These are phyloP conservation scores for Nycteola revayana DNA, from an alignment of 2,888 invertebrate species.

Conservation along the genomic window DNA sequence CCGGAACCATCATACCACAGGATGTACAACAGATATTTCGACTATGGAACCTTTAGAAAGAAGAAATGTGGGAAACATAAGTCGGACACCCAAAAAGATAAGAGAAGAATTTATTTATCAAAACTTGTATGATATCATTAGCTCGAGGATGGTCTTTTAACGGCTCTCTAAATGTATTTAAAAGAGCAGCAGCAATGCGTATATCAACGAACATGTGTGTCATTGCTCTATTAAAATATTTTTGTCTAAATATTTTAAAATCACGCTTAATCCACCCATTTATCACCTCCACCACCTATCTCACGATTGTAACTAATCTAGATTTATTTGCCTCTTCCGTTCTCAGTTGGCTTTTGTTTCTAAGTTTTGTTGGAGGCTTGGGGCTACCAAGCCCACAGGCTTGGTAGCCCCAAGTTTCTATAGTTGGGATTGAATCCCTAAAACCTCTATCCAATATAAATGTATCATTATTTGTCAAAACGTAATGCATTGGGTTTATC, in stretches of 20 bases:
- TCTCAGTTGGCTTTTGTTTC: constrained; percentile 9
- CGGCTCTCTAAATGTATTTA: constrained; percentile 5
- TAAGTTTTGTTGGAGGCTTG: constrained; percentile 8
- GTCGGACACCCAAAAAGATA: constrained; percentile 4
- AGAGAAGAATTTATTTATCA: constrained; percentile 1
- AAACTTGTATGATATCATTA: constrained; percentile 10
- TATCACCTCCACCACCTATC: constrained; percentile 1
- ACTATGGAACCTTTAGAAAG: too few relatives aligned
- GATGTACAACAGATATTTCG: too few relatives aligned
- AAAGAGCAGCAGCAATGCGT: constrained; percentile 4
- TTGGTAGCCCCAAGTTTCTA: constrained; percentile 7
- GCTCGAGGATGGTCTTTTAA: constrained; percentile 3
- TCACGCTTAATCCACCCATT: constrained; percentile 4
- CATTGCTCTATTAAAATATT: constrained; percentile 5
- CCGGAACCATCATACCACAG: too few relatives aligned
- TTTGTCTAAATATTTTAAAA: constrained; percentile 1
- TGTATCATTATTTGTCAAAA: not conserved
- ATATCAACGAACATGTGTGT: constrained; percentile 4
- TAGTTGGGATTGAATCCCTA: constrained; percentile 5
- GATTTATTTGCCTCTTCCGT: constrained; percentile 12
- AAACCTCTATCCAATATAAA: constrained; percentile 12
- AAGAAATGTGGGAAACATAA: too few relatives aligned
- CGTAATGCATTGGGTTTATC: constrained; percentile 3
- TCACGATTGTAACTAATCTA: constrained; percentile 2
- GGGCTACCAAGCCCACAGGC: too few relatives aligned